phyloP scores from a whole-genome alignment of 2,888 invertebrate species.

The Brachypalpus laphriformis region DNA sequence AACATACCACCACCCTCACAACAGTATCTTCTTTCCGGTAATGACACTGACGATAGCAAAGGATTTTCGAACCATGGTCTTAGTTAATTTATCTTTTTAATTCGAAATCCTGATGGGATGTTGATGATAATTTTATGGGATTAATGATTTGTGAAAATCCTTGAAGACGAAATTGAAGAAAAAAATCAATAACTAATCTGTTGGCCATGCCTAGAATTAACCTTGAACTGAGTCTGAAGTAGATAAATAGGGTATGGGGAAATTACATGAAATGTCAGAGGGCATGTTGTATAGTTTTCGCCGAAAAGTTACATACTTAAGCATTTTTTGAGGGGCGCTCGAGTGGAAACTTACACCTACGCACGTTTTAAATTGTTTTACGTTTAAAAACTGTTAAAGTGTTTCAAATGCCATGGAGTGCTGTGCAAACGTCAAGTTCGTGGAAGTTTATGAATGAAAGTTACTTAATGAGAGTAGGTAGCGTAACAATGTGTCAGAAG shows the following conservation, averaged over 20 bases:
- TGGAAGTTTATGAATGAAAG: background rate
- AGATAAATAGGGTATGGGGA: too few species aligned
- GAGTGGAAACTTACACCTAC: background rate
- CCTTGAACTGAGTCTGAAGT: background rate
- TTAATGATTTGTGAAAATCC: constrained; percentile 42
- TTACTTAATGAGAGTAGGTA: background rate
- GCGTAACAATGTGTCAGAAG: too few species aligned
- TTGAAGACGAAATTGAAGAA: background rate
- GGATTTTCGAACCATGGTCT: constrained; percentile 42
- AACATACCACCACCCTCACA: background rate
- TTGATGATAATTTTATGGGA: constrained; percentile 57
- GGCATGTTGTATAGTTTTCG: background rate
- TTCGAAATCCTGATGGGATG: constrained; percentile 56
- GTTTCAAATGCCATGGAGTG: background rate
- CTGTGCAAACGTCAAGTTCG: background rate
- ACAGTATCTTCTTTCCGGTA: constrained; percentile 31
- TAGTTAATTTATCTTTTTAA: constrained; percentile 52
- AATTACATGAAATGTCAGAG: background rate
- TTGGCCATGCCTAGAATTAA: background rate
- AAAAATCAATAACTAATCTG: background rate
- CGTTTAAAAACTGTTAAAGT: background rate
- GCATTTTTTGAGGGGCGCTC: background rate
- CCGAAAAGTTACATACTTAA: background rate
- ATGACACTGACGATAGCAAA: constrained; percentile 56
- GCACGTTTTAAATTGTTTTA: background rate